A percentile compares a stretch with the other conserved stretches of the same genome.
Evolutionary conservation across 2,888 invertebrate species (phyloP).

Genomic region (Parnassius smintheus): DNA sequence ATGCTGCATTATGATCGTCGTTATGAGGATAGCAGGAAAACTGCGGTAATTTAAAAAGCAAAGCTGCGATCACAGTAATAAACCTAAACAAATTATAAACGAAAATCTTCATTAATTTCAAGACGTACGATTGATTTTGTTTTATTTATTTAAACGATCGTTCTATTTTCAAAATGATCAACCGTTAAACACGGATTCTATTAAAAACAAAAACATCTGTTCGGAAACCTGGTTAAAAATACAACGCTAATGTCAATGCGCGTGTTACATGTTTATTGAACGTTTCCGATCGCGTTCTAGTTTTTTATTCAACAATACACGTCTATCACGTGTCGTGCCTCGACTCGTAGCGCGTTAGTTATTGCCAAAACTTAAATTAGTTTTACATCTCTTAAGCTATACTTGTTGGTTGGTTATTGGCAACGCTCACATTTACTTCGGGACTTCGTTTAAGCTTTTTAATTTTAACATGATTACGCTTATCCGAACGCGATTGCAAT

Average conservation of each 20-base stretch:
- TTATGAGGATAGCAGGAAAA: too few relatives aligned
- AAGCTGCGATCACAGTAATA: too few relatives aligned
- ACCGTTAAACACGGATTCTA: not conserved
- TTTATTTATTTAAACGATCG: not conserved
- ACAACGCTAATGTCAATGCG: conserved; percentile 13
- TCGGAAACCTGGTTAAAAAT: conserved; percentile 9
- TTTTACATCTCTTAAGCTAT: conserved; percentile 21
- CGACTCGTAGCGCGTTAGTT: conserved; percentile 12
- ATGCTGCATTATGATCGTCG: too few relatives aligned
- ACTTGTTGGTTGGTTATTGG: conserved; percentile 18
- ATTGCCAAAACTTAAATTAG: conserved; percentile 12
- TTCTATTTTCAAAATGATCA: conserved; percentile 7
- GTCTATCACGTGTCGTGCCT: conserved; percentile 9
- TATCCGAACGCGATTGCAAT: not conserved
- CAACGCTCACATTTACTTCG: conserved; percentile 8
- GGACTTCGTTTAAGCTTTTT: conserved; percentile 6
- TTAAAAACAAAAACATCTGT: not conserved
- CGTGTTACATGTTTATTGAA: conserved; percentile 18
- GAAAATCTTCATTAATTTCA: too few relatives aligned
- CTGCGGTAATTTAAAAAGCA: too few relatives aligned
- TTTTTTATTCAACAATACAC: conserved; percentile 11
- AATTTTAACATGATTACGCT: conserved; percentile 13
- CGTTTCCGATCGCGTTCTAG: conserved; percentile 11
- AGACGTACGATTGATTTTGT: not conserved
- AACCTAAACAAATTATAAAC: too few relatives aligned